Base-by-base conservation (phyloP, 2,113 vertebrate species). In the Hyperoodon ampullatus region DNA sequence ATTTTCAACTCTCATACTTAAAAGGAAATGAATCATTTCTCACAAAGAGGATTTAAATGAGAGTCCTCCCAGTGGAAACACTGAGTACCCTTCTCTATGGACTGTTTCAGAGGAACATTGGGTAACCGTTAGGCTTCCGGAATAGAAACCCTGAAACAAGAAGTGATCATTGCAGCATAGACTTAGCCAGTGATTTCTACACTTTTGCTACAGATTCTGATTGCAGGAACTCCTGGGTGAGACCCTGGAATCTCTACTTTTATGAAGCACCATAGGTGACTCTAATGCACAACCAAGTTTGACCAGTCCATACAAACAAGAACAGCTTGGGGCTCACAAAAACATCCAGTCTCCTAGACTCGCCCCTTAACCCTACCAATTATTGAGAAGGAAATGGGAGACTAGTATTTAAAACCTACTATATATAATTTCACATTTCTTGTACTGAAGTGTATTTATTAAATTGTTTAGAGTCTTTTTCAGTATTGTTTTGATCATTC, bases 1-100 rank as follows among this genome's bases (percentile, higher is more conserved):
- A 60, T 94, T 88, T 85, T 53, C 63, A 80, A 83, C 50, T 71
- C 33, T 30, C 42, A 61, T 87, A 93, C 90, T 66, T 94, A 28
- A 90, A 71, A 89, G 39, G 61, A 92, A 85, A 72, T 78, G 8
- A 84, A 6, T 90, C 18, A 65, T 71, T 74, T 90, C 44, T 74
- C 70, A 94, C 7, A 93, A 39, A 55, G 19, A 88, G 26, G 28
- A 91, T 90, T 68, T 61, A 71, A 92, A 78, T 83, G 35, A 74
- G 16, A 87, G 8, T 55, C 30, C 3, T 84, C 58, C 42, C 61
- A 74, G 1, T 47, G 42, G n/a, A 74, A 93, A 77, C 6, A 5
- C 7, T 23, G 28, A 13, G 8, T 28, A 35, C 2, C 19, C 61
- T 81, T 92, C 89, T 75, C 47, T 75, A 39, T 26, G 50, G n/a